Conservation (phyloP, 1,140 invertebrate species). For the Pseudomyrmex flavicornis region DNA sequence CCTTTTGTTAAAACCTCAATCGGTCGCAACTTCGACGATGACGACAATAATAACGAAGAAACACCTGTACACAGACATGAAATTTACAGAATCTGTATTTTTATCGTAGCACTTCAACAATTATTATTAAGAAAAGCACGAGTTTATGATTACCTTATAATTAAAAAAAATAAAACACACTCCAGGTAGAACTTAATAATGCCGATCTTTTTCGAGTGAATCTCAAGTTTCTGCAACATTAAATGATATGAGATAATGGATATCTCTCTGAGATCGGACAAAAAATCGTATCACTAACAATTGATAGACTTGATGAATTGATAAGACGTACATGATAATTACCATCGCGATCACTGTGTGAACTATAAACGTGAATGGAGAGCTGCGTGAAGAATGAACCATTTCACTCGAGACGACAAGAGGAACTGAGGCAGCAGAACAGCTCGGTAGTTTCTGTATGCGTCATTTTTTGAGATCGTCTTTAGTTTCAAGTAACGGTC, state of each 20-base stretch:
- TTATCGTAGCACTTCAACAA: constrained; percentile 10
- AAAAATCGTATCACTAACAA: constrained; percentile 15
- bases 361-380: not conserved
- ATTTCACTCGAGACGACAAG: constrained; percentile 23
- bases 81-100: constrained; percentile 27
- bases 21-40: constrained; percentile 35
- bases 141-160: not conserved
- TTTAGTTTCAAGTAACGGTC: constrained; percentile 68
- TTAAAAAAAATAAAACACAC: constrained; percentile 8
- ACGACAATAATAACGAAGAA: not conserved
- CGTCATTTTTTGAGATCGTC: constrained; percentile 63
- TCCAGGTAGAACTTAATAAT: not conserved
- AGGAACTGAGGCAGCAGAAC: constrained; percentile 51
- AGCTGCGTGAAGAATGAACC: constrained; percentile 31
- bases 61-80: not conserved
- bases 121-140: not conserved
- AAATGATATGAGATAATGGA: not conserved
- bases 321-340: not conserved
- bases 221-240: not conserved
- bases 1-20: constrained; percentile 3
- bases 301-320: not conserved
- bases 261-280: constrained; percentile 24
- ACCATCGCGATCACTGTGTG: not conserved
- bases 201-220: no score
- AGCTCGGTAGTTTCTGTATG: constrained; percentile 51